Base-by-base conservation (phyloP, 2,888 invertebrate species). In the Synergus gifuensis region DNA sequence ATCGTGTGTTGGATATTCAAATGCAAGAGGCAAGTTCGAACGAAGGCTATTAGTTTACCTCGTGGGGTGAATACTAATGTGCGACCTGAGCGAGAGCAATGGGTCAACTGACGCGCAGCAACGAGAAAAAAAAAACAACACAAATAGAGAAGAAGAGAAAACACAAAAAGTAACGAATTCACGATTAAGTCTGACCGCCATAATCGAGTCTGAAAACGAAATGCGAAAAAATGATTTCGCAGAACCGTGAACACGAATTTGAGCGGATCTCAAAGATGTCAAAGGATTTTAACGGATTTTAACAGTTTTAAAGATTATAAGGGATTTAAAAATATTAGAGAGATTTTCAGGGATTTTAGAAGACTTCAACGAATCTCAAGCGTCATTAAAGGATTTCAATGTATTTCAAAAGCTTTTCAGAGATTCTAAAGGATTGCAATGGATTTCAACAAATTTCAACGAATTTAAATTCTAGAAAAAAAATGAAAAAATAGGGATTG, bases 1-100 rank as follows among this genome's bases (percentile, higher is more conserved):
- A 67, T 76, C 82, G 82, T 82, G 82, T 78, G 81, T 76, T 46
- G 82, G 79, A 69, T 84, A 66, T 83, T 83, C 81, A 81, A 78
- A 62, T 76, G 64, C 60, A 82, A 77, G 76, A 49, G 76, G 77
- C 76, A 76, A 73, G 81, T 81, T 78, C 83, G 79, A 83, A 84
- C 82, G 83, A 81, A 82, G 84, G 82, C 83, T 87, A 87, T 87
- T 86, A 86, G 84, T 87, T 86, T 85, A 82, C 78, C 60, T 78
- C 85, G 82, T 79, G 85, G 81, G 81, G 83, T 82, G 86, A 86
- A 86, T 87, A 86, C 86, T 85, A 85, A 87, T 83, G 81, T 69
- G 42, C 77, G 62, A 49, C 76, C 58, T 49, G 77, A 63, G 60
- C 66, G 44, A 76, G 79, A 79, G 76, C 67, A 64, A 58, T 69